phyloP scores from a whole-genome alignment of 2,113 vertebrate species.

The Paramisgurnus dabryanus region DNA sequence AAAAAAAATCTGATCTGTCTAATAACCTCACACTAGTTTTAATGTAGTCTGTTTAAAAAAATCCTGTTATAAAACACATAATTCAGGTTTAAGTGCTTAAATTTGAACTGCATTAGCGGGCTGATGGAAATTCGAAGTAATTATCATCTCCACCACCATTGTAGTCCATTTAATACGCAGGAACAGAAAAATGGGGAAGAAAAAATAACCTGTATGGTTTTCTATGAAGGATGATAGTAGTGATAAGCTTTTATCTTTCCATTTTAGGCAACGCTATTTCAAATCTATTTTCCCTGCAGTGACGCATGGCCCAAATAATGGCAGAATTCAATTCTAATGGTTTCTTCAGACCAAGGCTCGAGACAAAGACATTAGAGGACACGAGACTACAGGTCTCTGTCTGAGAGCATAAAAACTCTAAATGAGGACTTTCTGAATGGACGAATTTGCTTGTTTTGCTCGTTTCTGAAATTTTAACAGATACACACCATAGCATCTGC shows the following conservation, averaged over 20 bases:
- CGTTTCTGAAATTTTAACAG: background rate
- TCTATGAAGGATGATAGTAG: conserved; percentile 15
- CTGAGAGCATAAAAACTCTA: background rate
- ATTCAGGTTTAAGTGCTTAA: conserved; percentile 47
- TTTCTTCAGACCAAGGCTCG: conserved; percentile 39
- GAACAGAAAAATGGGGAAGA: conserved; percentile 29
- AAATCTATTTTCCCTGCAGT: conserved; percentile 43
- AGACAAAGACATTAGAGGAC: conserved; percentile 45
- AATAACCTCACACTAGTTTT: background rate
- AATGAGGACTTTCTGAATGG: conserved; percentile 16
- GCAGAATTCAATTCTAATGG: conserved; percentile 34
- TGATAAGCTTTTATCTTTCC: conserved; percentile 4
- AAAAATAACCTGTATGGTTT: conserved; percentile 7
- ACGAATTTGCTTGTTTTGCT: conserved; percentile 16
- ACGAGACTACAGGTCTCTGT: conserved; percentile 26
- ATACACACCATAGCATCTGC: background rate
- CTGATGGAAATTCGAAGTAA: conserved; percentile 53
- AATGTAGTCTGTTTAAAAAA: conserved; percentile 24
- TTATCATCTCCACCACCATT: conserved; percentile 51
- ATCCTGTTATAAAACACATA: conserved; percentile 19
- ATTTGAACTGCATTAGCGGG: conserved; percentile 13
- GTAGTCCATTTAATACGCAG: conserved; percentile 29
- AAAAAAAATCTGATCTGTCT: background rate
- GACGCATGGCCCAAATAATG: conserved; percentile 42
- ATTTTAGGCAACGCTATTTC: background rate